Base-by-base conservation (phyloP, 2,797 vertebrate genomes). In the Sitta carolinensis region DNA sequence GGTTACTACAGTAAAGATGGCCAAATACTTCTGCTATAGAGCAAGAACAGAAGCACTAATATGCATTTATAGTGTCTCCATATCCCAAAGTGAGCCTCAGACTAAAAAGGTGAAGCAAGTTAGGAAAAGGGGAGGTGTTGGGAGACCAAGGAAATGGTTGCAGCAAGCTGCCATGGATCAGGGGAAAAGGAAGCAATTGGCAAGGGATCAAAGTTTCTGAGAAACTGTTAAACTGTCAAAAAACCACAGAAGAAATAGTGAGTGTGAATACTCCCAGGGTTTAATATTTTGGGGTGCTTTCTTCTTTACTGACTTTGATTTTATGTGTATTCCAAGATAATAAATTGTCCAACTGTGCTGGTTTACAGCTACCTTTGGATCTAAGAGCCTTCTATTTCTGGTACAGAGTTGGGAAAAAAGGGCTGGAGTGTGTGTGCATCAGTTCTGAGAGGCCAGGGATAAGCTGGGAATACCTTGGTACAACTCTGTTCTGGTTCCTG, bases 181-280 rank as follows among this genome's bases (percentile, higher is more conserved):
- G 34, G 34, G 54, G 64, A 13, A 51, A 55, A 87, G 87, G 75
- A 82, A 91, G 23, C 68, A 73, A 77, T 43, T 95, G 89, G 89
- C 75, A 84, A 48, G 36, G 59, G 90, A 89, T 93, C 82, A 94
- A 89, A 94, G 79, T 32, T 76, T 27, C 48, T 83, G 30, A 59
- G 58, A 16, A 87, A 43, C 59, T 63, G 43, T 88, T 82, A 70
- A 79, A 47, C 79, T 94, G 84, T 82, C 64, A 74, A 51, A 82
- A 86, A 83, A 32, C 0, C 40, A 40, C 27, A 42, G 82, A 79
- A 85, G 82, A 91, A 87, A 73, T 45, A 94, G 59, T 78, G 84
- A 47, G 22, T 89, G 68, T 75, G 43, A 90, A 76, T 76, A 42
- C 40, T 73, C 62, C 25, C n/a, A 78, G 47, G 6, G 36, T 84